Conservation (phyloP, 2,797 vertebrate species). For the Sebastes hubbsi region DNA sequence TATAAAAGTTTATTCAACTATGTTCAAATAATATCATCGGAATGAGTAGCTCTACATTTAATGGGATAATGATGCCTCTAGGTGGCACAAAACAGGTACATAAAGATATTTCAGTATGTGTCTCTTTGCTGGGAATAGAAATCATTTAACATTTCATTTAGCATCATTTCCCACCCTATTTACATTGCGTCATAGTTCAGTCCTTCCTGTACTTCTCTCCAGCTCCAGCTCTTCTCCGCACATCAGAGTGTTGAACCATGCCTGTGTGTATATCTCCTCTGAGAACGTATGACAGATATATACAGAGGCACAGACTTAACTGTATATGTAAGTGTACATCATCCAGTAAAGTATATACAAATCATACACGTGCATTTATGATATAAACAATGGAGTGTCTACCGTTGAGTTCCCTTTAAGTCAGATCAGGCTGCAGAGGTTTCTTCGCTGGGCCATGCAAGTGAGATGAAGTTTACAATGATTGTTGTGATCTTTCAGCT, state of each 20-base stretch:
- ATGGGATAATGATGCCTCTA: conserved; percentile 59
- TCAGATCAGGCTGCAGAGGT: conserved; percentile 50
- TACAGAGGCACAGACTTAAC: conserved; percentile 76
- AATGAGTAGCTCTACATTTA: conserved; percentile 63
- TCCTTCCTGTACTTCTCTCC: conserved; percentile 75
- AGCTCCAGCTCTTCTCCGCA: conserved; percentile 78
- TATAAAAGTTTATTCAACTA: conserved; percentile 79
- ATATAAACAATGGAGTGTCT: conserved; percentile 57
- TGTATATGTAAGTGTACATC: conserved; percentile 73
- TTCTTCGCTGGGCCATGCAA: conserved; percentile 48
- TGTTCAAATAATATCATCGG: conserved; percentile 56
- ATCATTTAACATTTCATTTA: conserved; percentile 44
- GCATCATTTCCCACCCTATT: conserved; percentile 63
- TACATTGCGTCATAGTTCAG: conserved; percentile 76
- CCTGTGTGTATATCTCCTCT: conserved; percentile 75
- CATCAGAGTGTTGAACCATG: conserved; percentile 66
- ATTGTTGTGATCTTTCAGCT: conserved; percentile 10
- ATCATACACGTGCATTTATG: conserved; percentile 69
- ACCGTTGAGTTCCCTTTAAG: conserved; percentile 61
- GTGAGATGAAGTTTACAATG: conserved; percentile 33
- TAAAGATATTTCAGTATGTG: conserved; percentile 47
- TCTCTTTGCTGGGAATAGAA: conserved; percentile 58
- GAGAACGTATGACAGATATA: conserved; percentile 75
- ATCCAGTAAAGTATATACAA: conserved; percentile 70
- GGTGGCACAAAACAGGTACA: conserved; percentile 66